phyloP scores from a whole-genome alignment of 2,888 invertebrate species.

The Gymnosoma rotundatum region DNA sequence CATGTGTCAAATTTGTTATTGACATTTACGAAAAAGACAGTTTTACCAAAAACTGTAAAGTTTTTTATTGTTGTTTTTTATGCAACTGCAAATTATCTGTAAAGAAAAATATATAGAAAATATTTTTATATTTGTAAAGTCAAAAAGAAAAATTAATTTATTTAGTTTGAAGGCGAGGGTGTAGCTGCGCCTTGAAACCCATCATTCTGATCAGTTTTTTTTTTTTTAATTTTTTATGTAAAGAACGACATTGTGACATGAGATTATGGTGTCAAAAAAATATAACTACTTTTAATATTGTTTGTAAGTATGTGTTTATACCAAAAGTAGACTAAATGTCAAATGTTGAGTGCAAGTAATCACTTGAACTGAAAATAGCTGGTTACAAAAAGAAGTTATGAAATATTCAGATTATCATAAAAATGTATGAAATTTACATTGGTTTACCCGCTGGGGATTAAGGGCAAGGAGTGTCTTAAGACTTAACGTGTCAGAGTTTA shows the following conservation, averaged over 20 bases:
- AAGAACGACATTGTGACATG: not conserved
- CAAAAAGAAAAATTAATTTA: not conserved
- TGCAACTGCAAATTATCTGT: constrained; percentile 20
- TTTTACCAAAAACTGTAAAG: constrained; percentile 39
- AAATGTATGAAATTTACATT: too few species aligned
- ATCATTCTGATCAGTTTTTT: constrained; percentile 2
- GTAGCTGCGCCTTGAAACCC: constrained; percentile 34
- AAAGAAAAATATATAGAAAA: constrained; percentile 44
- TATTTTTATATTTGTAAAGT: constrained; percentile 4
- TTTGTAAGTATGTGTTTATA: too few species aligned
- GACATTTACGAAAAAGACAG: constrained; percentile 28
- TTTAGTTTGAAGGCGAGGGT: constrained; percentile 26
- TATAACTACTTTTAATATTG: not conserved
- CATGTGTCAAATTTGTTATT: constrained; percentile 62
- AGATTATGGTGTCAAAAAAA: constrained; percentile 5
- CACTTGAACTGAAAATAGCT: too few species aligned
- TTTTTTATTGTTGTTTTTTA: not conserved
- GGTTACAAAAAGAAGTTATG: too few species aligned
- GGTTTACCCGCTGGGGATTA: too few species aligned
- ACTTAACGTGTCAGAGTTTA: too few species aligned
- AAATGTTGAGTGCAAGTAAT: too few species aligned
- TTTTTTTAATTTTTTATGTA: too few species aligned
- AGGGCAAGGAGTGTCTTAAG: too few species aligned
- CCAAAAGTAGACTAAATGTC: too few species aligned
- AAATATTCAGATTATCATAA: too few species aligned